These are phyloP conservation scores for Platysternon megacephalum DNA, from an alignment of 2,113 vertebrate genomes.

Conservation along the genomic window DNA sequence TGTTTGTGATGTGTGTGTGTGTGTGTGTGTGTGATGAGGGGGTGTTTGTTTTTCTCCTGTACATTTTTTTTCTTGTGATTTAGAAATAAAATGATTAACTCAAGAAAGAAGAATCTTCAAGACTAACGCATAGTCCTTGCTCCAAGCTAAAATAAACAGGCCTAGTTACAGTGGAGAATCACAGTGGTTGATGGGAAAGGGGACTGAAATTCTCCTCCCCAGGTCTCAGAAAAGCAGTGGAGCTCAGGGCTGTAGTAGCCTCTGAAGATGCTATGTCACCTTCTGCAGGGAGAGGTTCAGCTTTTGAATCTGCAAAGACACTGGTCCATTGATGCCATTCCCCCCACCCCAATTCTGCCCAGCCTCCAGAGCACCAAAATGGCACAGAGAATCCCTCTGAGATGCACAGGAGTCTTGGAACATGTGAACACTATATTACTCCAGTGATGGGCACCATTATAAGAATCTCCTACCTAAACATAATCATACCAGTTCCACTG, in stretches of 20 bases:
- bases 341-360: background rate
- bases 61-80: background rate
- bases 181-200: background rate
- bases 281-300: background rate
- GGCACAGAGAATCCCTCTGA: background rate
- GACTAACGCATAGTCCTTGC: background rate
- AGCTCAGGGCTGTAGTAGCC: background rate
- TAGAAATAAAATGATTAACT: background rate
- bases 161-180: background rate
- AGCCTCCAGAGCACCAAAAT: background rate
- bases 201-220: background rate
- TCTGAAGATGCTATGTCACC: background rate
- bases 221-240: background rate
- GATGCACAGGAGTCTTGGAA: background rate
- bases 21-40: no score
- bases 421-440: background rate
- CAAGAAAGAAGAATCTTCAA: background rate
- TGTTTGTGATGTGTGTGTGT: background rate
- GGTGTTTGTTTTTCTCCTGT: background rate
- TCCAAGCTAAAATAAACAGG: background rate
- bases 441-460: background rate
- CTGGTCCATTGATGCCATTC: background rate
- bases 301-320: background rate
- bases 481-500: background rate
- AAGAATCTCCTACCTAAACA: background rate